Evolutionary conservation across 2,888 invertebrate species (phyloP), one percentile per base, ranked within the genome.

Genomic region (Lasioglossum zephyrum): DNA sequence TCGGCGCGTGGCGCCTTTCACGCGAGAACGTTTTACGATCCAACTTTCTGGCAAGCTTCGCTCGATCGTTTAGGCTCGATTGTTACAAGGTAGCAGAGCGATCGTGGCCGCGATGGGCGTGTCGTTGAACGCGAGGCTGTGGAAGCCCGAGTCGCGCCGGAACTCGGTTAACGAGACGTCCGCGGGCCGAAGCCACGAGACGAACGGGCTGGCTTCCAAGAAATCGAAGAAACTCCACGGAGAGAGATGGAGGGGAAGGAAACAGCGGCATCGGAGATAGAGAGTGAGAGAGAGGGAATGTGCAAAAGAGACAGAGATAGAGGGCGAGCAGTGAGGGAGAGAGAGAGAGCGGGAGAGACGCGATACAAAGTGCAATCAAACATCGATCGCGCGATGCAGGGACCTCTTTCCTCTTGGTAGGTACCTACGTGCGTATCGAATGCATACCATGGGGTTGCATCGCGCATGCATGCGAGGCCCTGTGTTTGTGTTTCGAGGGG

Each of bases 401-500:
- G 92, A 88, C 88, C 91, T 91, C 90, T 91, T 92, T 91, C 87
- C 91, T 91, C 92, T 88, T 89, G 92, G 90, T 91, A 92, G 92
- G 90, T 88, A 92, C 91, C 91, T 90, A 92, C 91, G 88, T 89
- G 91, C 92, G 92, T 92, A 93, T 93, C 92, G 92, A 92, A 92
- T 92, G 91, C 92, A 92, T 92, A 92, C 92, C 92, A 92, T 91
- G 91, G 93, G 91, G 91, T 92, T 91, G 92, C 91, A 92, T 92
- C 90, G 92, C 92, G 92, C 91, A 93, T 92, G 92, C 91, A 91
- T 92, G 90, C 89, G 89, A 90, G 91, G 80, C 89, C 90, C 88
- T 90, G 91, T 93, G 92, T 93, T 93, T 93, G 92, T 93, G 91
- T 93, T 93, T 93, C 92, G 92, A 92, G 92, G 93, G 93, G 92